Evolutionary conservation across 1,140 invertebrate genomes (phyloP), one percentile per base, ranked within the genome.

Genomic region (Megalonaias nervosa): DNA sequence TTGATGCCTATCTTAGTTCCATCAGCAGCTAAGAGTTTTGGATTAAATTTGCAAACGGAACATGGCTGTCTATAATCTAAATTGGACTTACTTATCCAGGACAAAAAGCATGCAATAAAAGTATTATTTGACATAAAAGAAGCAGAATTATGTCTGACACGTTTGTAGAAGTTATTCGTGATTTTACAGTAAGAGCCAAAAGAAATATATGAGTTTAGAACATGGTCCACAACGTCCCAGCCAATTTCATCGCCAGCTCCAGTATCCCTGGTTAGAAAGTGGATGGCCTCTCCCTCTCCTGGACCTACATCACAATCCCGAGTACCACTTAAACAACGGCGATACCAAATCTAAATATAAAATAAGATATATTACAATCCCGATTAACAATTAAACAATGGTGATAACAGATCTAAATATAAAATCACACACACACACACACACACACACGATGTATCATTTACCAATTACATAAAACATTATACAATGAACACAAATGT

Each of bases 11-110:
- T 48, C 11, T 48, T 48, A 11, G 38, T 48, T 48, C 71, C 71
- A 64, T 72, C 71, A 64, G 26, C 62, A n/a, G 61, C 71, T 21
- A 57, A n/a, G 13, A 64, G 59, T 65, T 23, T 72, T 1, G 71
- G 71, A 17, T 65, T 64, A 72, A 23, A 38, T 72, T 72, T 72
- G 21, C 60, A 72, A 38, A 65, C 65, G 15, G 21, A 72, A 65
- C 71, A 72, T n/a, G 26, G 71, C 23, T 65, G 17, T 38, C 71
- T 13, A 64, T 64, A 72, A 56, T 65, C 71, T 59, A 72, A 64
- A 55, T 64, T 65, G 23, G 65, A 55, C 48, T 72, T 72, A n/a
- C 60, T 55, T 21, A 38, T 65, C 71, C 71, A 72, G 16, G 60
- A 31, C n/a, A n/a, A n/a, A n/a, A n/a, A n/a, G n/a, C n/a, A 72